phyloP scores from a whole-genome alignment of 1,140 invertebrate species.

The Agrypnia vestita region DNA sequence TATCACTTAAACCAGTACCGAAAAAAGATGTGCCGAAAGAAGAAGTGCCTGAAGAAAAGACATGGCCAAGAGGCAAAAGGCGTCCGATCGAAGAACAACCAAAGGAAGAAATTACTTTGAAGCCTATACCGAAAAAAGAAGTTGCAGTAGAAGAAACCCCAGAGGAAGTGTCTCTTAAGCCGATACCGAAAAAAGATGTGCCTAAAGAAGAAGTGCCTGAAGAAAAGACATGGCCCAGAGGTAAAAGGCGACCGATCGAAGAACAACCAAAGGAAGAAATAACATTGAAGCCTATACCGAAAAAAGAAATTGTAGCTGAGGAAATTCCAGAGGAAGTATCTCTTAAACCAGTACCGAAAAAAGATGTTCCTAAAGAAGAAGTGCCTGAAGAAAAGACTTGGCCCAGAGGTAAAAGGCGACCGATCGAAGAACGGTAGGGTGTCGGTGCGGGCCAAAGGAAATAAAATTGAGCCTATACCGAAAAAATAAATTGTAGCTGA shows the following conservation, averaged over 20 bases:
- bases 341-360: conserved; percentile 69
- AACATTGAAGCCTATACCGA: too few species aligned
- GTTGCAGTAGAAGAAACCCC: conserved; percentile 65
- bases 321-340: conserved; percentile 55
- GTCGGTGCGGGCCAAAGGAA: conserved; percentile 45
- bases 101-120: conserved; percentile 64
- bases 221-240: conserved; percentile 56
- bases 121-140: conserved; percentile 65
- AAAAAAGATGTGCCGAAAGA: conserved; percentile 65
- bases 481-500: too few species aligned
- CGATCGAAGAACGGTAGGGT: conserved; percentile 66
- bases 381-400: conserved; percentile 66
- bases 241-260: conserved; percentile 41
- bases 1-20: conserved; percentile 59
- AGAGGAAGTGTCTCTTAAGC: conserved; percentile 70
- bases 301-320: conserved; percentile 41
- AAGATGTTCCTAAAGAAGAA: conserved; percentile 64
- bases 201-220: conserved; percentile 66
- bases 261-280: too few species aligned
- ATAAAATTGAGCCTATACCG: too few species aligned
- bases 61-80: too few species aligned
- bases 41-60: too few species aligned
- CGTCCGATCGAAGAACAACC: too few species aligned
- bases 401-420: conserved; percentile 68
- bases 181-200: conserved; percentile 64